phyloP scores from a whole-genome alignment of 2,113 vertebrate genomes.

The Takifugu flavidus region DNA sequence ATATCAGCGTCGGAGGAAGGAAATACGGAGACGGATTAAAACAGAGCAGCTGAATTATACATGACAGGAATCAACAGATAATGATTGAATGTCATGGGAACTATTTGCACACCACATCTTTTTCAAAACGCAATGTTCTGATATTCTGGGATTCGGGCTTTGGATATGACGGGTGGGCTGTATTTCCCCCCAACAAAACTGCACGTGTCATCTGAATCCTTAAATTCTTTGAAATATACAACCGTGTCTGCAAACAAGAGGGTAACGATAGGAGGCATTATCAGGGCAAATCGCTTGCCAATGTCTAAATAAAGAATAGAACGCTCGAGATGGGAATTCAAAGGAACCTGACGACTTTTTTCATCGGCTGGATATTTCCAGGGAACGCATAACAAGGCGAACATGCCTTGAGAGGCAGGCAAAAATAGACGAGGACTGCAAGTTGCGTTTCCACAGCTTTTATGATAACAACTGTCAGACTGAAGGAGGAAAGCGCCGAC shows the following conservation, averaged over 20 bases:
- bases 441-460: constrained; percentile 25
- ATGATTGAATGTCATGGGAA: constrained; percentile 12
- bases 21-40: constrained; percentile 24
- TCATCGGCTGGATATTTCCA: constrained; percentile 15
- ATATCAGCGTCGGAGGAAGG: constrained; percentile 43
- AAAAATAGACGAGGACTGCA: constrained; percentile 41
- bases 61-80: constrained; percentile 37
- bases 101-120: not conserved
- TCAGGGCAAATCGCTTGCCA: constrained; percentile 15
- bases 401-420: constrained; percentile 30
- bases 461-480: constrained; percentile 40
- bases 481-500: constrained; percentile 12
- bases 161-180: not conserved
- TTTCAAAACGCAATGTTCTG: constrained; percentile 4
- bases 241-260: not conserved
- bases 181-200: not conserved
- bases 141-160: constrained; percentile 8
- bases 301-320: constrained; percentile 48
- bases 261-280: constrained; percentile 15
- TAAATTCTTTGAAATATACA: constrained; percentile 10
- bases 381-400: constrained; percentile 17
- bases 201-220: not conserved
- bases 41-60: constrained; percentile 50
- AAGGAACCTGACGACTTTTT: constrained; percentile 29
- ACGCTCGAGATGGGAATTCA: constrained; percentile 33